Evolutionary conservation across 92 coral and sea anemone species (phyloP), one percentile per base, ranked within the genome.

Genomic region (Umimayanthus kanabou): DNA sequence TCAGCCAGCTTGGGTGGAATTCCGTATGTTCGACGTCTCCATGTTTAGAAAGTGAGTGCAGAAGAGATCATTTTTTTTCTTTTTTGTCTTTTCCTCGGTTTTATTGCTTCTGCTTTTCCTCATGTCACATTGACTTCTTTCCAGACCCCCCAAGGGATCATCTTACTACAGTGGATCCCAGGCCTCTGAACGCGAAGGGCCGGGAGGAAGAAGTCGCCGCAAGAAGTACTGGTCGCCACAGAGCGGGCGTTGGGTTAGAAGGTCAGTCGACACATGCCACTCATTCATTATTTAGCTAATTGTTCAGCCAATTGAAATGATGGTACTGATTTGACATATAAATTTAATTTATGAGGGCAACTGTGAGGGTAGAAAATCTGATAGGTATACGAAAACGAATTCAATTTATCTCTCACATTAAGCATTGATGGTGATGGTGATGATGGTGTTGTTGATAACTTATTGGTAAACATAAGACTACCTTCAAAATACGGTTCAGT

Each of bases 191-290:
- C 89, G 16, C 64, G 90, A 39, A 42, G 76, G 40, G 85, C 73
- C 29, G 67, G 77, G 79, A 77, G 42, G 66, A n/a, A 76, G 11
- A 49, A 57, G 25, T 83, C 55, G 49, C 80, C 58, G 28, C n/a
- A 66, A 28, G 40, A 82, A 89, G 49, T 93, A 93, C 92, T 95
- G 90, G 85, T 93, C 98, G 2, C 94, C 98, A 14, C 87, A 94
- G 11, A 93, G 94, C 15, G 96, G 98, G 79, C 94, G 98, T 40
- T 95, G 98, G 98, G 94, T 95, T 30, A 95, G 88, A 95, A 93
- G 94, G 98, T 95, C 77, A 77, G 80, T 25, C 7, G 30, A 67
- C 29, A 22, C 3, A 65, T 23, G 4, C 25, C 25, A 22, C 7
- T 61, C 9, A 18, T 9, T 61, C 26, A 22, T 61, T 3, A 20